These are phyloP conservation scores for Micrastur ruficollis DNA, from an alignment of 2,797 vertebrate species.

Conservation along the genomic window DNA sequence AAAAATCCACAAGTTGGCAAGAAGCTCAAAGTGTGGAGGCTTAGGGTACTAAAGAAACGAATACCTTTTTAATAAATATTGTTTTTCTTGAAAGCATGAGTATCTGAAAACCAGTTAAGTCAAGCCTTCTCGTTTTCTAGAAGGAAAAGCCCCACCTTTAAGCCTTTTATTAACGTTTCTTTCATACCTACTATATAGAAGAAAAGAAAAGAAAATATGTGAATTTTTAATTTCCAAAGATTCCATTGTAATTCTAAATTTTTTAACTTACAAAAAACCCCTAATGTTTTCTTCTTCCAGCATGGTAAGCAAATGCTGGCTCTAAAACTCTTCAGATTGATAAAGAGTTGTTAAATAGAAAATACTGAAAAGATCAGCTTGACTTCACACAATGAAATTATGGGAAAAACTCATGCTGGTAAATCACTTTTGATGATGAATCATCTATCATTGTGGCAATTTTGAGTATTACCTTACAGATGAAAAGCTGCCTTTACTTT, in stretches of 20 bases:
- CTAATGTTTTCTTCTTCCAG: background rate
- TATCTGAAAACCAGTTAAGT: slow-evolving; percentile 28
- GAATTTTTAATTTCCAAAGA: background rate
- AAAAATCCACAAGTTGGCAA: slow-evolving; percentile 40
- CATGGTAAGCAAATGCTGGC: background rate
- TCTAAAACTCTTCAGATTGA: slow-evolving; percentile 1
- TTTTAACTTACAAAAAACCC: background rate
- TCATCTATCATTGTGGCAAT: background rate
- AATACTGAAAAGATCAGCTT: slow-evolving; percentile 13
- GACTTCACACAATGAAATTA: slow-evolving; percentile 35
- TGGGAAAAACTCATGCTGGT: background rate
- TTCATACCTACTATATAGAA: background rate
- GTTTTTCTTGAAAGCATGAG: slow-evolving; percentile 41
- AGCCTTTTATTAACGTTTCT: background rate
- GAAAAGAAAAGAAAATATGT: background rate
- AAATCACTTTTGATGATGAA: background rate
- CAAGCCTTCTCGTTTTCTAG: slow-evolving; percentile 1
- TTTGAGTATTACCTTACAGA: slow-evolving; percentile 22
- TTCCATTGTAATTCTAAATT: background rate
- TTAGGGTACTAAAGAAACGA: slow-evolving; percentile 36
- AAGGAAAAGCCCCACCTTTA: slow-evolving; percentile 20
- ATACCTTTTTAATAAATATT: background rate
- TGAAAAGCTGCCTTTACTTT: slow-evolving; percentile 22
- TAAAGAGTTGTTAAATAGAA: slow-evolving; percentile 5
- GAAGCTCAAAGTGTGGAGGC: background rate